A percentile compares a stretch with the other conserved stretches of the same genome.
Conservation (phyloP, 2,797 vertebrate genomes). For the Sebastolobus altivelis region DNA sequence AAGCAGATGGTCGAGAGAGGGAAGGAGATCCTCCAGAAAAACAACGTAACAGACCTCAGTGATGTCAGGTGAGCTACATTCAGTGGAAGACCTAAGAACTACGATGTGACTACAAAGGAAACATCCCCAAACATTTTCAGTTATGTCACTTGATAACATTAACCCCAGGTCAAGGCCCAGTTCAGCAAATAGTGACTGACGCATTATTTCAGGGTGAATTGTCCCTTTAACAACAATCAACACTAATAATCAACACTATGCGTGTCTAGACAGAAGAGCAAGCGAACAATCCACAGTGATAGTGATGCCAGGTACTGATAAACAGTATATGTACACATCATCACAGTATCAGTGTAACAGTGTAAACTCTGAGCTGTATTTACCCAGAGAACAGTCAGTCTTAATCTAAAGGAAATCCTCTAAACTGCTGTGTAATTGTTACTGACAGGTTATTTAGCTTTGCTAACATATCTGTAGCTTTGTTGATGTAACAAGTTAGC, state of each 20-base stretch:
- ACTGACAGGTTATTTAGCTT: neutral
- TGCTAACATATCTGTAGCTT: neutral
- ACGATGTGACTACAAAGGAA: neutral
- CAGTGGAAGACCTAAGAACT: neutral
- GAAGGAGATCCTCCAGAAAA: conserved; percentile 90
- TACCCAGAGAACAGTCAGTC: neutral
- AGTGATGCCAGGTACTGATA: neutral
- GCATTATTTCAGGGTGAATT: neutral
- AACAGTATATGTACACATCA: neutral
- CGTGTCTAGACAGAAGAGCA: neutral
- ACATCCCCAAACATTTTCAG: neutral
- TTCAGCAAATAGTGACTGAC: neutral
- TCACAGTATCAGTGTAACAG: neutral
- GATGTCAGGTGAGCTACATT: conserved; percentile 89
- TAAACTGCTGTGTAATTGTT: neutral
- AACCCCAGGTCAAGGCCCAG: neutral
- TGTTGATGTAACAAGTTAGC: neutral
- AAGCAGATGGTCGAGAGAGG: conserved; percentile 91
- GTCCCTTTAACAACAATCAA: neutral
- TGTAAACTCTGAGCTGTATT: conserved; percentile 3
- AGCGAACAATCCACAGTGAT: neutral
- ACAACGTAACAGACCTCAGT: conserved; percentile 88
- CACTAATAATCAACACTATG: neutral
- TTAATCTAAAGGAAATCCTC: neutral
- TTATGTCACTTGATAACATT: neutral